Evolutionary conservation across 2,797 vertebrate species (phyloP).

Genomic region (Myripristis jacobus): DNA sequence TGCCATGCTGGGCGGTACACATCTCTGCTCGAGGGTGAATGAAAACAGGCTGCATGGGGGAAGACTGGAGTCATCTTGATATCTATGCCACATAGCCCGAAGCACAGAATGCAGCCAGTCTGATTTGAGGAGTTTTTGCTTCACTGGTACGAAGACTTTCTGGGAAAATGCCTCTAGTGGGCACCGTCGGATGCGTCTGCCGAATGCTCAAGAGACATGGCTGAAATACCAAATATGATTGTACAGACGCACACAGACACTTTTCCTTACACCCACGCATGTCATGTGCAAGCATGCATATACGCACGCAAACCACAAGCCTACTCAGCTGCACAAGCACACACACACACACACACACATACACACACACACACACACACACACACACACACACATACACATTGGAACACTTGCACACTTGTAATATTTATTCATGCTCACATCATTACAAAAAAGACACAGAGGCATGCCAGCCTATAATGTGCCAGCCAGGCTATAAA

Average conservation of each 20-base stretch:
- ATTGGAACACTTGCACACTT: slow-evolving; percentile 2
- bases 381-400: neutral
- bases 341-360: no score
- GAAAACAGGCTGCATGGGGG: slow-evolving; percentile 54
- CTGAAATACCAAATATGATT: slow-evolving; percentile 43
- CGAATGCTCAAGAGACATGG: slow-evolving; percentile 29
- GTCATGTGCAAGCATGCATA: slow-evolving; percentile 34
- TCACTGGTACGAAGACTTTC: slow-evolving; percentile 48
- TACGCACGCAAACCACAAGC: no score
- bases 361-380: no score
- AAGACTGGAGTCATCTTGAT: slow-evolving; percentile 47
- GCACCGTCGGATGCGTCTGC: slow-evolving; percentile 16
- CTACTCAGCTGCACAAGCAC: slow-evolving; percentile 14
- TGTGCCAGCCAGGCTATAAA: slow-evolving; percentile 28
- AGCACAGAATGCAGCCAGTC: slow-evolving; percentile 61
- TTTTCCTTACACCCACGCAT: slow-evolving; percentile 9
- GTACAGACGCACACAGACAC: slow-evolving; percentile 22
- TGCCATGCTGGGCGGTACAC: slow-evolving; percentile 54
- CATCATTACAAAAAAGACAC: slow-evolving; percentile 53
- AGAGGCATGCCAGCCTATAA: slow-evolving; percentile 16
- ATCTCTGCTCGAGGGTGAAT: slow-evolving; percentile 54
- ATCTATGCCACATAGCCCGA: slow-evolving; percentile 57
- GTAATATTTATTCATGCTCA: slow-evolving; percentile 48
- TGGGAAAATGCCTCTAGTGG: slow-evolving; percentile 57
- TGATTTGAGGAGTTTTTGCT: slow-evolving; percentile 57